These are phyloP conservation scores for Holocentrus rufus DNA, from an alignment of 2,797 vertebrate genomes.

Conservation along the genomic window DNA sequence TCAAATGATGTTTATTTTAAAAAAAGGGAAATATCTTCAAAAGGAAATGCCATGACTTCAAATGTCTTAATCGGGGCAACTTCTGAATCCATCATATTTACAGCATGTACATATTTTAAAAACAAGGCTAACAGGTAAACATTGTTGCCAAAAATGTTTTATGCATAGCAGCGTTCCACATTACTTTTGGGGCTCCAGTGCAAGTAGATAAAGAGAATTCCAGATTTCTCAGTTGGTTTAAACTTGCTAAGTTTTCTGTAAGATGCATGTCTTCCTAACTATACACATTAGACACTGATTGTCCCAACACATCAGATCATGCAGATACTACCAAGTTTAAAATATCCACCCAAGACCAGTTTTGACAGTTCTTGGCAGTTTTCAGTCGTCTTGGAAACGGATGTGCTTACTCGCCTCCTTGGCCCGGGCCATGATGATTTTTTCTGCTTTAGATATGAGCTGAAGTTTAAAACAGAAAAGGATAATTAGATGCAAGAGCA, in stretches of 20 bases:
- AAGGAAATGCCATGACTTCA: constrained; percentile 30
- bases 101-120: constrained; percentile 63
- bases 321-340: constrained; percentile 4
- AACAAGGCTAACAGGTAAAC: constrained; percentile 11
- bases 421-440: constrained; percentile 89
- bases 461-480: constrained; percentile 51
- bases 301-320: not conserved
- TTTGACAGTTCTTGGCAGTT: not conserved
- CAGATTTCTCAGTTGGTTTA: constrained; percentile 10
- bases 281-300: not conserved
- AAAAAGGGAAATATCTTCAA: constrained; percentile 31
- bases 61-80: constrained; percentile 20
- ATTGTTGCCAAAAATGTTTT: constrained; percentile 4
- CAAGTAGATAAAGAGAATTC: constrained; percentile 22
- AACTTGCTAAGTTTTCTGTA: not conserved
- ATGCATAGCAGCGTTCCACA: constrained; percentile 35
- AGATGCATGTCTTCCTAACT: constrained; percentile 12
- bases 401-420: constrained; percentile 92
- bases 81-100: constrained; percentile 62
- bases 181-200: constrained; percentile 44
- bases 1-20: constrained; percentile 61
- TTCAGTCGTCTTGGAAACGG: constrained; percentile 88
- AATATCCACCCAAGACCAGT: not conserved
- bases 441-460: constrained; percentile 96
- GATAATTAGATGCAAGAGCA: constrained; percentile 17